Evolutionary conservation across 2,888 invertebrate genomes (phyloP).

Genomic region (Papilio demoleus): DNA sequence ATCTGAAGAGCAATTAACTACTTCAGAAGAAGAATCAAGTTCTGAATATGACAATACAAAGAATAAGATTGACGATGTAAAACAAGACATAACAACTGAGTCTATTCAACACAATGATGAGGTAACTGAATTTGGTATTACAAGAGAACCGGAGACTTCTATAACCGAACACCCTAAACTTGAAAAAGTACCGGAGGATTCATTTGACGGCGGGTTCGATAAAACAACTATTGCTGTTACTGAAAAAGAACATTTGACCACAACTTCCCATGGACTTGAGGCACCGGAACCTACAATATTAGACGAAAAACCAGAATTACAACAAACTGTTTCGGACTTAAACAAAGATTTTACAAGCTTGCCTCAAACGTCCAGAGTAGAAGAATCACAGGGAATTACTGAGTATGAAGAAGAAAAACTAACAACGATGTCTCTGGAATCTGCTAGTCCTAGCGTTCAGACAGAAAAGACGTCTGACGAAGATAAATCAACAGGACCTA

Average conservation of each 20-base stretch:
- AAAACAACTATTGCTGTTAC: conserved; percentile 8
- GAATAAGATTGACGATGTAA: conserved; percentile 22
- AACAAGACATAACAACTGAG: conserved; percentile 27
- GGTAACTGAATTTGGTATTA: not conserved
- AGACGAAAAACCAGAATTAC: conserved; percentile 25
- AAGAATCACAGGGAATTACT: not conserved
- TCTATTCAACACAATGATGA: not conserved
- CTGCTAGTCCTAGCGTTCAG: not conserved
- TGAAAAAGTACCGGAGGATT: not conserved
- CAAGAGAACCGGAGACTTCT: conserved; percentile 3
- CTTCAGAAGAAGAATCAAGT: conserved; percentile 26
- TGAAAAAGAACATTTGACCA: conserved; percentile 25
- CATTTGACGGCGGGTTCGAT: not conserved
- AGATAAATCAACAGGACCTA: not conserved
- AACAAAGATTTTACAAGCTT: not conserved
- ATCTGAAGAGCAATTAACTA: conserved; percentile 26
- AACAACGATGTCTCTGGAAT: conserved; percentile 21
- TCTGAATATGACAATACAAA: conserved; percentile 19
- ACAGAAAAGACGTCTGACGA: not conserved
- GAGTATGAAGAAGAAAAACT: conserved; percentile 20
- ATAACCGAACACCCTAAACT: conserved; percentile 16
- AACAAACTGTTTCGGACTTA: not conserved
- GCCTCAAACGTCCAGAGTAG: conserved; percentile 3
- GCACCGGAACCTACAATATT: conserved; percentile 24
- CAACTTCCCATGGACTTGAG: not conserved